Evolutionary conservation across 2,888 invertebrate species (phyloP).

Genomic region (Parelbella ahira): DNA sequence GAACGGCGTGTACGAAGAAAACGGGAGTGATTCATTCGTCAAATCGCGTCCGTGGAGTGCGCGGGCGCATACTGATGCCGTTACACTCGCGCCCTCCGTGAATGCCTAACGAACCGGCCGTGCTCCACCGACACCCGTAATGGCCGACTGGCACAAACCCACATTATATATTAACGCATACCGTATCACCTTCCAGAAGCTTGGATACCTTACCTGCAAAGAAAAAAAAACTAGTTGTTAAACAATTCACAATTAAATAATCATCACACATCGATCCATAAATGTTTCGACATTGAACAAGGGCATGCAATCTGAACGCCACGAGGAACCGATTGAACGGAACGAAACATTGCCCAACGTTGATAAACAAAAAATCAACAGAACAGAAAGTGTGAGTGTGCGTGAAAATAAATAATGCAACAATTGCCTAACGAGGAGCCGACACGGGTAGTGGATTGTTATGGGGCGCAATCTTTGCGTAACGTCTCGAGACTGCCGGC

Average conservation of each 20-base stretch:
- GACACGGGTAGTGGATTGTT: conserved; percentile 34
- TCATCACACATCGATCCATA: too few species aligned
- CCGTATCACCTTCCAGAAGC: conserved; percentile 35
- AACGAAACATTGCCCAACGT: conserved; percentile 18
- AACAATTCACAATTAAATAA: conserved; percentile 1
- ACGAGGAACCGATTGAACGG: not conserved
- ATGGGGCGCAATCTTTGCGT: conserved; percentile 38
- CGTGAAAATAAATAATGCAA: conserved; percentile 36
- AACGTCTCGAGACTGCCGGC: conserved; percentile 36
- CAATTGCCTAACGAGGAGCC: conserved; percentile 42
- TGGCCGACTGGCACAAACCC: conserved; percentile 38
- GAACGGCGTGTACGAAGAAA: conserved; percentile 45
- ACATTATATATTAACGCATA: too few species aligned
- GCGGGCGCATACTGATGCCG: conserved; percentile 73
- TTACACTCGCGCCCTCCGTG: conserved; percentile 44
- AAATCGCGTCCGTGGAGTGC: conserved; percentile 64
- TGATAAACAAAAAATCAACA: conserved; percentile 31
- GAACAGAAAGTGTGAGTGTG: conserved; percentile 35
- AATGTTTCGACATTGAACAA: too few species aligned
- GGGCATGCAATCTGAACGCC: too few species aligned
- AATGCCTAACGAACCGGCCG: conserved; percentile 56
- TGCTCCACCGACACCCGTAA: conserved; percentile 44
- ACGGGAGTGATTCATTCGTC: conserved; percentile 69
- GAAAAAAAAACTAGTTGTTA: conserved; percentile 33
- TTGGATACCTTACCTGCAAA: conserved; percentile 48